Evolutionary conservation across 2,797 vertebrate genomes (phyloP).

Genomic region (Basileuterus tristriatus): DNA sequence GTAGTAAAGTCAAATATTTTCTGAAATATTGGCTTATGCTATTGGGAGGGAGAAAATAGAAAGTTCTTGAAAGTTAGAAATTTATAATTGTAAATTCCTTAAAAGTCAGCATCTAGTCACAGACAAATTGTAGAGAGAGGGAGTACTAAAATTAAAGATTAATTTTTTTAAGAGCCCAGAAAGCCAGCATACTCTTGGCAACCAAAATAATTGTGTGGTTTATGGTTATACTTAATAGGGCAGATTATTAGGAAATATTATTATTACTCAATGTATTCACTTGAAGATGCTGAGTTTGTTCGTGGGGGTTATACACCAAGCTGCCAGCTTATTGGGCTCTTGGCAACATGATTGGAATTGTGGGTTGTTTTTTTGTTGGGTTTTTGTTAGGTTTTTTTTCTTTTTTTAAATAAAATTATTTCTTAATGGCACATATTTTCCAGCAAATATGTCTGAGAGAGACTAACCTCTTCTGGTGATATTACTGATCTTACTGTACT

Average conservation of each 20-base stretch:
- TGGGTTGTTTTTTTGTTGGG: neutral
- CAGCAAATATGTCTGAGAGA: neutral
- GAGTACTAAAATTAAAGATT: neutral
- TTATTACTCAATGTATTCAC: neutral
- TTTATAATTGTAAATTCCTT: neutral
- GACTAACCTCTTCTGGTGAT: neutral
- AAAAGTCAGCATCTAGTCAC: neutral
- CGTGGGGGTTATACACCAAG: neutral
- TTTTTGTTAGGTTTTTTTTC: neutral
- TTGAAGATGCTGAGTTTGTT: neutral
- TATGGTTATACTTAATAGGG: neutral
- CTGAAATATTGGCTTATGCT: neutral
- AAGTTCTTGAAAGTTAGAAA: neutral
- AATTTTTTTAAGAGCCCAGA: neutral
- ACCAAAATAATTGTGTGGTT: neutral
- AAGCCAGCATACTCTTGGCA: neutral
- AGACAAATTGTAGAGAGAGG: neutral
- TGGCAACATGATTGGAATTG: neutral
- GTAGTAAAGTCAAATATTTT: neutral
- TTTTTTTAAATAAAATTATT: neutral
- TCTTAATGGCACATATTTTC: neutral
- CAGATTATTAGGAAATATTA: neutral
- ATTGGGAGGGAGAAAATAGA: neutral
- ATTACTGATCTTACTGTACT: neutral
- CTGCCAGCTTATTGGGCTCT: neutral